Evolutionary conservation across 2,888 invertebrate genomes (phyloP), one percentile per base, ranked within the genome.

Genomic region (Leistus spinibarbis): DNA sequence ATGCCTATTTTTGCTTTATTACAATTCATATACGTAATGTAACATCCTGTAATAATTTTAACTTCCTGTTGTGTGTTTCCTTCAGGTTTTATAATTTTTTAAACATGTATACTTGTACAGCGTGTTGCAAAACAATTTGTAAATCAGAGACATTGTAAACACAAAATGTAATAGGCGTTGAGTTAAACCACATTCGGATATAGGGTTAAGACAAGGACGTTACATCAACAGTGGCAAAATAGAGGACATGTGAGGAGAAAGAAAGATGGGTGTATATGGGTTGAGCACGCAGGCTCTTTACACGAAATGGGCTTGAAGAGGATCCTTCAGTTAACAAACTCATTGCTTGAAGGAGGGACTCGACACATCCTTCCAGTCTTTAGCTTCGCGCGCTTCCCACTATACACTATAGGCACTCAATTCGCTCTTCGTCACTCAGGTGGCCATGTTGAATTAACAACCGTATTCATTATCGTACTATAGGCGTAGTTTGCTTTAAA

Each of bases 381-480:
- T 60, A 16, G 60, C 60, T 60, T 60, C 17, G 40, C 60, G 9
- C 65, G 16, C 53, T 65, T 24, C 9, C 65, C n/a, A 24, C n/a
- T n/a, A n/a, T n/a, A n/a, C n/a, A n/a, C n/a, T n/a, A n/a, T n/a
- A 70, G 70, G 57, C 70, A 63, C 62, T 57, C 62, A 69, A 57
- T 57, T 62, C 63, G 17, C 62, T n/a, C n/a, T n/a, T 1, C 40
- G 40, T 13, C 0, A 40, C 40, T 63, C n/a, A n/a, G 17, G 40
- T 54, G 24, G 20, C 54, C 54, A 56, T 69, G 64, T 71, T 65
- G 71, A 71, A 71, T 71, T 71, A 71, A 72, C 72, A 72, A 72
- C 67, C 73, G 73, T 73, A 73, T 73, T 73, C 73, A 73, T 73
- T 73, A 73, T 73, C 73, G 73, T 67, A 67, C 67, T 67, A 23